Evolutionary conservation across 2,888 invertebrate species (phyloP), one percentile per base, ranked within the genome.

Genomic region (Geophilus truncorum): DNA sequence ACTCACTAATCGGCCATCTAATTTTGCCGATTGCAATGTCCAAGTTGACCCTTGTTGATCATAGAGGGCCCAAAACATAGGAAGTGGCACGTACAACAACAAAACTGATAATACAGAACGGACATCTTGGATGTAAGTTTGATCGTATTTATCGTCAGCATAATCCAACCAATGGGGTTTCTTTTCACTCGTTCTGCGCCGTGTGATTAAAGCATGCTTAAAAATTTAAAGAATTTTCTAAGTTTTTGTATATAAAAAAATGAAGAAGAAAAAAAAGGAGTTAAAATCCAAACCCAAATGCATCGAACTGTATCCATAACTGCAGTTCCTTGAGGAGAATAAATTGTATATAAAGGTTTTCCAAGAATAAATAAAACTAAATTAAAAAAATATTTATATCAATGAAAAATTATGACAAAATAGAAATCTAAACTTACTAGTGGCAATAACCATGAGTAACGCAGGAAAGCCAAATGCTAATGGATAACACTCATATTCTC

Each of bases 311-410:
- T 95, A 85, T 91, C 90, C 1, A 93, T 90, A 23, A 97, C 88
- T 83, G 97, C 90, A 85, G 97, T 97, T 30, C 95, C 96, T 80
- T 92, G 89, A 0, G 96, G 94, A 70, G 93, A 90, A 83, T 91
- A 91, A 51, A 93, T 91, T 82, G 90, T 91, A 85, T 97, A 98
- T 83, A 92, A 84, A 0, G 89, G 90, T 85, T 91, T 93, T 1
- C 98, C 98, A 78, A 90, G 85, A 40, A 93, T 88, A 86, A 98
- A 98, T 82, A 97, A 90, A 18, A 93, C 88, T 88, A 82, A 81
- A 85, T n/a, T n/a, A n/a, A n/a, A 84, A 51, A 12, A 62, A 18
- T 12, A 0, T 40, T 15, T 5, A 40, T 5, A 40, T 12, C 15
- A 5, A 34, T 34, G 9, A 34, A 34, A 34, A 5, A 34, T 7